Conservation (phyloP, 1,140 invertebrate genomes). For the Scaptomyza graminum region DNA sequence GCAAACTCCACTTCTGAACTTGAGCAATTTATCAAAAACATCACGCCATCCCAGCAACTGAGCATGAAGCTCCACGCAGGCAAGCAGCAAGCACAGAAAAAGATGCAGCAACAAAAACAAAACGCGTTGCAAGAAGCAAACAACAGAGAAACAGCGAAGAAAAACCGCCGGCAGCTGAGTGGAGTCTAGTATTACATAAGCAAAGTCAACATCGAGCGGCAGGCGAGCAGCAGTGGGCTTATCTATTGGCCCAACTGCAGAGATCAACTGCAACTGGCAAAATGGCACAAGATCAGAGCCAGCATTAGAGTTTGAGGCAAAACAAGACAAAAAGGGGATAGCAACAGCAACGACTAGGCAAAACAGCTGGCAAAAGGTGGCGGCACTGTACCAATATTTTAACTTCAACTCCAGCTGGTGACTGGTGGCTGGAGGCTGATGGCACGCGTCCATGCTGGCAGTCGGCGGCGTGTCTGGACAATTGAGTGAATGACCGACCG, state of each 20-base stretch:
- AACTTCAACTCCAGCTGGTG: slow-evolving; percentile 12
- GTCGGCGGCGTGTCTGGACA: slow-evolving; percentile 3
- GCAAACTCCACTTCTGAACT: slow-evolving; percentile 50
- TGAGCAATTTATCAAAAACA: slow-evolving; percentile 69
- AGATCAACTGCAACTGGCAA: slow-evolving; percentile 52
- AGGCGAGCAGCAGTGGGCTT: slow-evolving; percentile 36
- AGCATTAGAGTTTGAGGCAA: background rate
- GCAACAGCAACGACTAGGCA: slow-evolving; percentile 13
- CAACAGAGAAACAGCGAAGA: slow-evolving; percentile 7
- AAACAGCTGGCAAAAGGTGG: slow-evolving; percentile 74
- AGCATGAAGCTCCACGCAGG: too few relatives aligned
- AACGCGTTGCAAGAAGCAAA: slow-evolving; percentile 16
- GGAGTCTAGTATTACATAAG: slow-evolving; percentile 77
- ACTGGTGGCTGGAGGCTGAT: slow-evolving; percentile 28
- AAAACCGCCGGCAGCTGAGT: slow-evolving; percentile 45
- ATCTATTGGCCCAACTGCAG: slow-evolving; percentile 68
- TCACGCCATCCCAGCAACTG: slow-evolving; percentile 37
- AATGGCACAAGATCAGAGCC: slow-evolving; percentile 35
- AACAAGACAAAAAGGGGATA: slow-evolving; percentile 8
- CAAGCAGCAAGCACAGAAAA: slow-evolving; percentile 9
- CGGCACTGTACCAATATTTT: slow-evolving; percentile 66
- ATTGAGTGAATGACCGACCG: slow-evolving; percentile 13
- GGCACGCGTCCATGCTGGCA: slow-evolving; percentile 11
- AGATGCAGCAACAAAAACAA: slow-evolving; percentile 31
- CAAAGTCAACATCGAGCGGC: slow-evolving; percentile 57